Base-by-base conservation (phyloP, 2,888 invertebrate species). In the Halictus ligatus region DNA sequence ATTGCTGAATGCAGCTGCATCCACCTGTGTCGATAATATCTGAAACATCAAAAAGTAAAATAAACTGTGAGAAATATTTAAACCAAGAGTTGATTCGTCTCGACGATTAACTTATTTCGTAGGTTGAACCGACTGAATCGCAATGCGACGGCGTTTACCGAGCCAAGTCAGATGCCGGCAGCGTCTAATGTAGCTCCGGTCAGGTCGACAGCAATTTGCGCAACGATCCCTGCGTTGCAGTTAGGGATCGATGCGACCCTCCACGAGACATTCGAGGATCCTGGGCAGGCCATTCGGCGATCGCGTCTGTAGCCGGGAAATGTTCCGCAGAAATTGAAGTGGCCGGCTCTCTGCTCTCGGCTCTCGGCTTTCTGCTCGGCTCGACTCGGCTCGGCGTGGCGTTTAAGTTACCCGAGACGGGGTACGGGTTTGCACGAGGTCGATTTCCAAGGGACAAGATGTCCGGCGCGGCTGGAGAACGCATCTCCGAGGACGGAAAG, bases 381-480 rank as follows among this genome's bases (percentile, higher is more conserved):
- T 5, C 21, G 54, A 7, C 7, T 10, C 54, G 54, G 21, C 54
- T 5, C 21, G 54, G 21, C 54, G n/a, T 10, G 58, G n/a, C 67
- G 67, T 69, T 69, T 69, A 69, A 69, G 67, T 40, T 40, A 35
- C 35, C 21, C 35, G 67, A 15, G 67, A 69, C 67, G 18, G 10
- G 29, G 54, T 18, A 75, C 15, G 43, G 72, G 60, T 64, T 64
- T 60, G 48, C 54, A 75, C 71, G 54, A 58, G 58, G 72, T n/a
- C 6, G 75, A 75, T 75, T 75, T 71, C 58, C 58, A 21, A 29
- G 72, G 21, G 79, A 79, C 58, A 67, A 80, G 73, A 75, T 78
- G 73, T 72, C 58, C 40, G 10, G 35, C 13, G n/a, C 25, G 54
- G 40, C 76, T 15, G 72, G 25, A 54, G 67, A 76, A 58, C 83